Percentiles rank a stretch among this genome's conserved stretches.
Conservation (phyloP, 2,113 vertebrate genomes). For the Gymnocephalus cernua region DNA sequence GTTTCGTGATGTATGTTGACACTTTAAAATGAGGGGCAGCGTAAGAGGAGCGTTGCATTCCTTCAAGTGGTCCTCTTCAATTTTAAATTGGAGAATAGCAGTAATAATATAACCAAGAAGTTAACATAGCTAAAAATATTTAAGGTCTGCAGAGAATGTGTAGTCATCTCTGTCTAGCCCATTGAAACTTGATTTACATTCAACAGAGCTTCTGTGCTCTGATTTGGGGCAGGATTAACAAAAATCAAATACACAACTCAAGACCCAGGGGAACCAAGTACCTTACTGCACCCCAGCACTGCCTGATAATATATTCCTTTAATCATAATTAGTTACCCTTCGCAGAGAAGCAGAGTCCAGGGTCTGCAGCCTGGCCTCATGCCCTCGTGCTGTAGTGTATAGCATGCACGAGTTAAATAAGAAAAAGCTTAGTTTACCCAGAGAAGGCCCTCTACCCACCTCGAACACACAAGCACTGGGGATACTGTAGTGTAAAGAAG, state of each 20-base stretch:
- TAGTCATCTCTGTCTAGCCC: slow-evolving; percentile 43
- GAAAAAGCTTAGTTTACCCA: slow-evolving; percentile 48
- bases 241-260: slow-evolving; percentile 28
- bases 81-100: slow-evolving; percentile 34
- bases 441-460: slow-evolving; percentile 55
- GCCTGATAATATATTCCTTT: slow-evolving; percentile 44
- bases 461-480: slow-evolving; percentile 35
- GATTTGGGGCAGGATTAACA: slow-evolving; percentile 41
- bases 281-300: slow-evolving; percentile 47
- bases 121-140: slow-evolving; percentile 58
- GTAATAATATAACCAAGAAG: slow-evolving; percentile 48
- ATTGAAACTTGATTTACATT: slow-evolving; percentile 79
- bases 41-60: slow-evolving; percentile 13
- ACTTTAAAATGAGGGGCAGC: slow-evolving; percentile 23
- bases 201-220: slow-evolving; percentile 67
- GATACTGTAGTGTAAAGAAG: slow-evolving; percentile 58
- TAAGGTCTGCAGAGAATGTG: slow-evolving; percentile 47
- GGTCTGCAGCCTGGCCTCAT: slow-evolving; percentile 30
- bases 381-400: slow-evolving; percentile 59
- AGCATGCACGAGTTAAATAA: slow-evolving; percentile 62
- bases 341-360: slow-evolving; percentile 50
- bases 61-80: slow-evolving; percentile 42
- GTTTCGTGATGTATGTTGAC: not conserved
- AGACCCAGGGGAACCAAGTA: slow-evolving; percentile 48
- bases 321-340: slow-evolving; percentile 48